These are phyloP conservation scores for Semibalanus balanoides DNA, from an alignment of 1,140 invertebrate genomes.

Conservation along the genomic window DNA sequence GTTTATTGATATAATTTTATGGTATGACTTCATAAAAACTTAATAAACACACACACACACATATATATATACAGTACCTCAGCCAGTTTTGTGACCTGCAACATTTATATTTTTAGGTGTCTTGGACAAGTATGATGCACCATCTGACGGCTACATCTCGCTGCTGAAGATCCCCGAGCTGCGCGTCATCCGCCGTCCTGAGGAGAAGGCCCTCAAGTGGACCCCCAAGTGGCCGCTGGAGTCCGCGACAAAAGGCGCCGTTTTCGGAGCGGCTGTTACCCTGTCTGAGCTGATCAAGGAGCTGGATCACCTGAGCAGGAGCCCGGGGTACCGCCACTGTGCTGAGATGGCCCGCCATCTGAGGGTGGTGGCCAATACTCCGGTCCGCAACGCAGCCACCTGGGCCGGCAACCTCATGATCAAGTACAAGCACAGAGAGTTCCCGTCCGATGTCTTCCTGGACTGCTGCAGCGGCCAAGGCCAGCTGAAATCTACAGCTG, in stretches of 20 bases:
- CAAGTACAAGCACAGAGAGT: constrained; percentile 49
- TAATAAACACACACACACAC: too few relatives aligned
- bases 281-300: constrained; percentile 20
- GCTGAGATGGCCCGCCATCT: constrained; percentile 24
- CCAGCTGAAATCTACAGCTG: constrained; percentile 38
- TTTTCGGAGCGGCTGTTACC: constrained; percentile 21
- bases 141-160: constrained; percentile 29
- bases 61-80: too few relatives aligned
- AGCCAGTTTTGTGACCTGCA: too few relatives aligned
- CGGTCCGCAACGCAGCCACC: constrained; percentile 24
- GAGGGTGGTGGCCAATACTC: constrained; percentile 24
- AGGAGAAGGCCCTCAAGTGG: background rate
- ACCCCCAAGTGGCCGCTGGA: background rate
- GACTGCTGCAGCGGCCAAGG: constrained; percentile 49
- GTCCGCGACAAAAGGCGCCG: background rate
- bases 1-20: too few relatives aligned
- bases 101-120: background rate
- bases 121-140: constrained; percentile 29
- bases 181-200: constrained; percentile 4
- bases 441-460: constrained; percentile 60
- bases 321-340: constrained; percentile 23
- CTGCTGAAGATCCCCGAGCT: constrained; percentile 28
- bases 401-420: constrained; percentile 59
- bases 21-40: too few relatives aligned
- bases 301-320: constrained; percentile 14